These are phyloP conservation scores for Drosophila pruinosa DNA, from an alignment of 1,140 invertebrate species.

Conservation along the genomic window DNA sequence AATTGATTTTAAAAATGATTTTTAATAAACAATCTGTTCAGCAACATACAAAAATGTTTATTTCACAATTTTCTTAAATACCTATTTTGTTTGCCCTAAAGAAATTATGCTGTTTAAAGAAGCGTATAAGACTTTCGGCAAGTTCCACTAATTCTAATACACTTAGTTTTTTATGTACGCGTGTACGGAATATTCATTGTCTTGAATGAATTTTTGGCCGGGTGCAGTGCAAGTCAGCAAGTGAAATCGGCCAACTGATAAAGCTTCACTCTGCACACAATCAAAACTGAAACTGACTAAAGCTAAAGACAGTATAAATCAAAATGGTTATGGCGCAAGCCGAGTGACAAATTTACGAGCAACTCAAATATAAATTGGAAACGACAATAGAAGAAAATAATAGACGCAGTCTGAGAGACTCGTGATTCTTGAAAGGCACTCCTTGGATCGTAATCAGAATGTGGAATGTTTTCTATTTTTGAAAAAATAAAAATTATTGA, in stretches of 20 bases:
- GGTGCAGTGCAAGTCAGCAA: constrained; percentile 46
- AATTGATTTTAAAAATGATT: no score
- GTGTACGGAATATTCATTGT: constrained; percentile 39
- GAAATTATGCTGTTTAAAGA: no score
- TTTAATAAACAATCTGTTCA: no score
- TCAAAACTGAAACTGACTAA: constrained; percentile 36
- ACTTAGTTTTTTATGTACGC: constrained; percentile 2
- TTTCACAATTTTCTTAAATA: no score
- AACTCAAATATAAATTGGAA: constrained; percentile 1
- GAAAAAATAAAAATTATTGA: no score
- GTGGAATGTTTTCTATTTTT: background rate
- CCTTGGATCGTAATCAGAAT: background rate
- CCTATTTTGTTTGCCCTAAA: no score
- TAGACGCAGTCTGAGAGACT: background rate
- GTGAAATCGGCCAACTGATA: constrained; percentile 50
- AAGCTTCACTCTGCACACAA: constrained; percentile 56
- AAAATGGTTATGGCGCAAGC: constrained; percentile 53
- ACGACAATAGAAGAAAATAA: constrained; percentile 19
- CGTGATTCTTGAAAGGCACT: constrained; percentile 1
- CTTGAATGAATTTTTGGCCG: constrained; percentile 21
- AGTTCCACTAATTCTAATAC: background rate
- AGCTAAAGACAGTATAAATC: constrained; percentile 56
- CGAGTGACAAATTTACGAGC: constrained; percentile 57
- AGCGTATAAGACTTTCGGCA: background rate
- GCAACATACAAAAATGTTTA: no score